Conservation (phyloP, 2,888 invertebrate genomes). For the Hylaea fasciaria region DNA sequence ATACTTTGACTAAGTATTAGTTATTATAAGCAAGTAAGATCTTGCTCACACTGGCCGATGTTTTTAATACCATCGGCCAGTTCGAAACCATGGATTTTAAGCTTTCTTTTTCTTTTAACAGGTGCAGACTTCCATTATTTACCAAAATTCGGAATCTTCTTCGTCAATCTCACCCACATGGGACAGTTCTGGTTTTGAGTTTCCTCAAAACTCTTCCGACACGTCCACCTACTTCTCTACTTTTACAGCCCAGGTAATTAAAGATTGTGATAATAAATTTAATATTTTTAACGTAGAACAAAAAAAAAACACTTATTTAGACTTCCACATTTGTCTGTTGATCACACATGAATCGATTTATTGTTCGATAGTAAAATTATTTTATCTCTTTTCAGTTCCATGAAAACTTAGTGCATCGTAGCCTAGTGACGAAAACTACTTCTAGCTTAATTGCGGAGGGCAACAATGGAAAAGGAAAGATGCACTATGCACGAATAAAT, state of each 20-base stretch:
- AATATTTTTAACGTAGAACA: too few species aligned
- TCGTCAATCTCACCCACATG: slow-evolving; percentile 22
- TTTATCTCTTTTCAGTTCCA: slow-evolving; percentile 25
- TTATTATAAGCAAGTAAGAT: neutral
- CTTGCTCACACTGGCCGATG: too few species aligned
- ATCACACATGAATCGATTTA: too few species aligned
- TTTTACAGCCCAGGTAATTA: slow-evolving; percentile 32
- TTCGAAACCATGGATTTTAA: neutral
- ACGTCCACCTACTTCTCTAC: slow-evolving; percentile 39
- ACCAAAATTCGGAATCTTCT: slow-evolving; percentile 27
- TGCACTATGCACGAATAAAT: slow-evolving; percentile 44
- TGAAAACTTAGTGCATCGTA: neutral
- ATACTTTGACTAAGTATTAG: too few species aligned
- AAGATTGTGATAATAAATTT: too few species aligned
- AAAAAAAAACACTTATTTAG: too few species aligned
- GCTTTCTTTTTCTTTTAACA: slow-evolving; percentile 1
- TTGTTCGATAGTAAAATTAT: neutral
- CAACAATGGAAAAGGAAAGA: slow-evolving; percentile 23
- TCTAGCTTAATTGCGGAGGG: slow-evolving; percentile 13
- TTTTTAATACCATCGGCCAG: too few species aligned
- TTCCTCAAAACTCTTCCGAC: slow-evolving; percentile 13
- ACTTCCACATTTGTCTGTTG: too few species aligned
- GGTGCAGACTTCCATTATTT: slow-evolving; percentile 3
- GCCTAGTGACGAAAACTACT: slow-evolving; percentile 1
- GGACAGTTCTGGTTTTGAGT: slow-evolving; percentile 10